A percentile compares a stretch with the other conserved stretches of the same genome.
These are phyloP conservation scores for Eucera pruinosa DNA, from an alignment of 2,888 invertebrate species.

Conservation along the genomic window DNA sequence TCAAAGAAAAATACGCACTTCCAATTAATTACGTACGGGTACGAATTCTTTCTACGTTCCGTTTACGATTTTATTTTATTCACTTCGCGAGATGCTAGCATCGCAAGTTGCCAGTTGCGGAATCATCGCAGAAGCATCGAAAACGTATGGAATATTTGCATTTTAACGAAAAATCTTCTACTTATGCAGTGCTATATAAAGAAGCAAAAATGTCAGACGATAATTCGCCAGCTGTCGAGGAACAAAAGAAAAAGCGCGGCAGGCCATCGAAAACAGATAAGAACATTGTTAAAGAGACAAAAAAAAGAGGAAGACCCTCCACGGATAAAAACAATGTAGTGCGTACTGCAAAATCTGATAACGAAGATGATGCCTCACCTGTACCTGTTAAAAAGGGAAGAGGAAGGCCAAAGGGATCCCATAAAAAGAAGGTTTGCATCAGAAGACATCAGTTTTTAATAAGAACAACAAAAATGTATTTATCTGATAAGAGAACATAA, in stretches of 20 bases:
- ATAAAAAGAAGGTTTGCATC: slow-evolving; percentile 81
- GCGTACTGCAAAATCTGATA: slow-evolving; percentile 80
- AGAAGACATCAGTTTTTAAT: too few relatives aligned
- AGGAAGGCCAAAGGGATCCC: slow-evolving; percentile 82
- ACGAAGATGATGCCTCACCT: slow-evolving; percentile 81
- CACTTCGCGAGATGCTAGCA: too few relatives aligned
- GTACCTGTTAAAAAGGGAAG: slow-evolving; percentile 82
- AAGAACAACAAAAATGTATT: too few relatives aligned
- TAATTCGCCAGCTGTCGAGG: slow-evolving; percentile 82
- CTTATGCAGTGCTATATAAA: slow-evolving; percentile 54
- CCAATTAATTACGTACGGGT: background rate
- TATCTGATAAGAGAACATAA: background rate
- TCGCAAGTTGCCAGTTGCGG: too few relatives aligned
- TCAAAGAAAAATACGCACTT: background rate
- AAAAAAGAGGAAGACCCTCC: slow-evolving; percentile 81
- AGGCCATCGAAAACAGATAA: slow-evolving; percentile 81
- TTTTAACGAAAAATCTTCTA: background rate
- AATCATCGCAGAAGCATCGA: too few relatives aligned
- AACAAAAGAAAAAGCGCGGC: slow-evolving; percentile 84
- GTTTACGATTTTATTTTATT: too few relatives aligned
- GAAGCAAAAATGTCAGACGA: slow-evolving; percentile 82
- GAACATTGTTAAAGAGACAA: slow-evolving; percentile 80
- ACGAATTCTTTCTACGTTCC: too few relatives aligned
- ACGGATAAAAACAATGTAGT: slow-evolving; percentile 79
- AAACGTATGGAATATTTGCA: background rate